A percentile compares a stretch with the other conserved stretches of the same genome.
Evolutionary conservation across 2,113 vertebrate species (phyloP).

Genomic region (Mesembrinibis cayennensis): DNA sequence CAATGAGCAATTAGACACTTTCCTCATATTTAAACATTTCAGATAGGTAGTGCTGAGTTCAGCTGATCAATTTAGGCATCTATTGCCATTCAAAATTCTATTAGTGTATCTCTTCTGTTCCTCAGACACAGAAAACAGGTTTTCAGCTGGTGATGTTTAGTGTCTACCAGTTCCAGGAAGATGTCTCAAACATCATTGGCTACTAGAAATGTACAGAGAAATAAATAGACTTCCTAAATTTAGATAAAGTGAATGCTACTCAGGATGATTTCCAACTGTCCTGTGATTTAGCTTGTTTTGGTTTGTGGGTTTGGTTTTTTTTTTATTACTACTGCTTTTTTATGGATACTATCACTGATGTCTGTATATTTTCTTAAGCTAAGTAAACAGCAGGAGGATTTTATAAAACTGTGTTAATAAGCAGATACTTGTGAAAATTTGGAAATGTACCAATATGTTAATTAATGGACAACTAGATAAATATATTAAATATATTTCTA

Average conservation of each 20-base stretch:
- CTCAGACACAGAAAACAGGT: background rate
- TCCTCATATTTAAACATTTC: background rate
- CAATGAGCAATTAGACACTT: background rate
- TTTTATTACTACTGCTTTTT: background rate
- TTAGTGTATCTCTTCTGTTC: background rate
- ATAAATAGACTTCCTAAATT: background rate
- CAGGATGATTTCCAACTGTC: background rate
- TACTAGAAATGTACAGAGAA: background rate
- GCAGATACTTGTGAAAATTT: background rate
- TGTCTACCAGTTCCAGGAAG: background rate
- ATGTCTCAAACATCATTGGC: background rate
- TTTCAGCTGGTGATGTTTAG: background rate
- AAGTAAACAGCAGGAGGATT: background rate
- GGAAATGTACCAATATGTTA: background rate
- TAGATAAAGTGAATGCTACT: background rate
- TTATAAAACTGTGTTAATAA: background rate
- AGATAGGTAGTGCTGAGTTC: background rate
- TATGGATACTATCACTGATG: background rate
- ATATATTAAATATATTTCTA: background rate
- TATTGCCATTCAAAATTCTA: background rate
- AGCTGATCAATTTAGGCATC: background rate
- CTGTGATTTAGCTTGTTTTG: background rate
- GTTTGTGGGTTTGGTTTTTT: background rate
- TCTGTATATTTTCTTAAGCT: background rate
- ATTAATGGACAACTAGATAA: background rate